phyloP scores from a whole-genome alignment of 2,888 invertebrate genomes.

The Athetis lepigone region DNA sequence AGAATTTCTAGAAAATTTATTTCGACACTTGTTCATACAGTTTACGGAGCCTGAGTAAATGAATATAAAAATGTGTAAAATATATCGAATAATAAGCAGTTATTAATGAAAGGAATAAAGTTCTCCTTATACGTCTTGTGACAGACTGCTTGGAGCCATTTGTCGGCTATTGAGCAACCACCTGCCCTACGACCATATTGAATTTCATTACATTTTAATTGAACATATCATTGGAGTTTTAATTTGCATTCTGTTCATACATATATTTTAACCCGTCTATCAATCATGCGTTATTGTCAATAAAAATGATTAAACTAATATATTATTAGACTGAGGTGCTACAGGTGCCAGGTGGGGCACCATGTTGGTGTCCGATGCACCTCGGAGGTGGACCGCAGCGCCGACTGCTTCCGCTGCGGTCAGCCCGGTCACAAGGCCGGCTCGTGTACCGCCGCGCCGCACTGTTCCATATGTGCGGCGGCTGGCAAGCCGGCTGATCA shows the following conservation, averaged over 20 bases:
- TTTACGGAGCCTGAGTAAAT: slow-evolving; percentile 35
- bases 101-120: slow-evolving; percentile 53
- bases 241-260: slow-evolving; percentile 64
- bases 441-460: no score
- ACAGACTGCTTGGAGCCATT: slow-evolving; percentile 74
- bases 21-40: slow-evolving; percentile 47
- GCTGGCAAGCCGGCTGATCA: no score
- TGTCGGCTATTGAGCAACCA: slow-evolving; percentile 49
- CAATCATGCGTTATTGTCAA: slow-evolving; percentile 64
- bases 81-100: slow-evolving; percentile 35
- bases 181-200: slow-evolving; percentile 63
- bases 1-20: slow-evolving; percentile 41
- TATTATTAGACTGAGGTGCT: slow-evolving; percentile 43
- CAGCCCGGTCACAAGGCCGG: no score
- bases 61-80: slow-evolving; percentile 43
- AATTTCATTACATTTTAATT: slow-evolving; percentile 61
- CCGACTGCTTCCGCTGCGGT: no score
- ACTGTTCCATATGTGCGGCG: no score
- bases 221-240: slow-evolving; percentile 57
- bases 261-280: slow-evolving; percentile 61
- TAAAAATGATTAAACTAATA: slow-evolving; percentile 57
- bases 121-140: slow-evolving; percentile 54
- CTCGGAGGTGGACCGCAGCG: no score
- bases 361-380: no score
- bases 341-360: no score